A percentile compares a stretch with the other conserved stretches of the same genome.
Conservation (phyloP, 92 coral and sea anemone genomes). For the Paragorgia papillata region DNA sequence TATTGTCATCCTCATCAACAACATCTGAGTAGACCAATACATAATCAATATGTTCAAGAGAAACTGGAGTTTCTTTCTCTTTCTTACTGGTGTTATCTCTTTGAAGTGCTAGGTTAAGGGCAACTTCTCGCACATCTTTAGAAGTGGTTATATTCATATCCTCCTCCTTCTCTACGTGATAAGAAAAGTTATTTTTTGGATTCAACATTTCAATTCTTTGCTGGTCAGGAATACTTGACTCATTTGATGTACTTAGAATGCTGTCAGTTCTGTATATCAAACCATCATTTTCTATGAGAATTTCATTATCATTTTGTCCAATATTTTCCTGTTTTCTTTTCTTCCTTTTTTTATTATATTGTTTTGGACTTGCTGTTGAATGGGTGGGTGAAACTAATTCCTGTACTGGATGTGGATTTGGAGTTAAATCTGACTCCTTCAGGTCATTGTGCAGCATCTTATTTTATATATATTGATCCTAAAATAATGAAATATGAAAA, state of each 20-base stretch:
- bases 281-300: conserved; percentile 23
- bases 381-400: not conserved
- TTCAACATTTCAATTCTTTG: not conserved
- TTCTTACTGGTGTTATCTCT: conserved; percentile 44
- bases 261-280: conserved; percentile 23
- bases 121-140: conserved; percentile 76
- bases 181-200: not conserved
- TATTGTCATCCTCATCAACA: conserved; percentile 55
- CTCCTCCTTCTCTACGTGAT: conserved; percentile 20
- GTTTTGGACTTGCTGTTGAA: conserved; percentile 1
- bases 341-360: conserved; percentile 5
- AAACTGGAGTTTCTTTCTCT: conserved; percentile 46
- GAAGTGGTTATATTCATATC: conserved; percentile 5
- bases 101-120: conserved; percentile 68
- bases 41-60: conserved; percentile 74
- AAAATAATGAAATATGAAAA: too few relatives aligned
- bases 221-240: not conserved
- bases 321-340: not conserved
- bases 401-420: too few relatives aligned
- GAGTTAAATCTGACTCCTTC: too few relatives aligned
- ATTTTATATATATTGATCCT: too few relatives aligned
- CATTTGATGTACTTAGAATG: conserved; percentile 3
- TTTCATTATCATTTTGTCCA: conserved; percentile 15
- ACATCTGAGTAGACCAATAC: conserved; percentile 79
- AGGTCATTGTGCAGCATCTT: too few relatives aligned